Base-by-base conservation (phyloP, 2,797 vertebrate genomes). In the Meriones psammophilus region DNA sequence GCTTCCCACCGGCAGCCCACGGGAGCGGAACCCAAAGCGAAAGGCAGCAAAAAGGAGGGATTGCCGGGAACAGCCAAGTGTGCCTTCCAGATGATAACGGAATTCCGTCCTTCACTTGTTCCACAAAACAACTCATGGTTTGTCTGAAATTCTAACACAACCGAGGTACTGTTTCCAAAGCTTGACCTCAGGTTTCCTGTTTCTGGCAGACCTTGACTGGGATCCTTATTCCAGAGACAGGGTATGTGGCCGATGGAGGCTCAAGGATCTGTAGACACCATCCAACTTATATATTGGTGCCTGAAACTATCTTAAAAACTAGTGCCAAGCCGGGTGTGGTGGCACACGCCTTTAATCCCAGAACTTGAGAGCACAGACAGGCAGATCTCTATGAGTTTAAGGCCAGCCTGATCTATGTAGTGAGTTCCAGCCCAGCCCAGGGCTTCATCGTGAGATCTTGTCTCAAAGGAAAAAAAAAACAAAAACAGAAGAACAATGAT, bases 121-220 rank as follows among this genome's bases (percentile, higher is more conserved):
- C n/a, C 69, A 73, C 33, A 36, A 71, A 74, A 74, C 24, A 56
- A 14, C 20, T 39, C 1, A 9, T 36, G 28, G 10, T 60, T 88
- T 64, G 89, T 92, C 79, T 87, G 79, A 88, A 96, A 92, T 42
- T 86, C 22, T 28, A 87, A 64, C 81, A 64, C 66, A 94, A 66
- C 68, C 54, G 24, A 1, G 18, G 36, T 60, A 54, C 30, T 66
- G n/a, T 92, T 91, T 86, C n/a, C 20, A 64, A 69, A 26, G 33
- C 39, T 60, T 71, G 14, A 80, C 81, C 74, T 86, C 74, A 78
- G 1, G 92, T 46, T 81, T 91, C 80, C 71, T 89, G 28, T 92
- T 97, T 95, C 60, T 95, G 92, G 42, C 39, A 88, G 74, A n/a
- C 3, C 15, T 60, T 18, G 26, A 28, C 10, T 12, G 78, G 62